A percentile compares a stretch with the other conserved stretches of the same genome.
These are phyloP conservation scores for Ditylenchus weischeri DNA, from an alignment of 2,888 invertebrate species.

Conservation along the genomic window DNA sequence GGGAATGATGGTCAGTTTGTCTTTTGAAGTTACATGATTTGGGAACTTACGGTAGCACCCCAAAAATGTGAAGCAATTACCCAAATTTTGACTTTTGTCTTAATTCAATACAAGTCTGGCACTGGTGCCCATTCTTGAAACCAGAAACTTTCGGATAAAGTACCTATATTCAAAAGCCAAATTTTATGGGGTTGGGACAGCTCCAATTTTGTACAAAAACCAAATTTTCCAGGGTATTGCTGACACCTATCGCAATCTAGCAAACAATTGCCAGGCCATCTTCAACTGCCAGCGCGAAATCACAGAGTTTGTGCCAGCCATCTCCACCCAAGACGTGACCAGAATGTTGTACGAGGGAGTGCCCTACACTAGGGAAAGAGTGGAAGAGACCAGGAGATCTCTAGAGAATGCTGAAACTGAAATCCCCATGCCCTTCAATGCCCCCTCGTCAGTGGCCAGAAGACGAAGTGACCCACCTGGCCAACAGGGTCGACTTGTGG, in stretches of 20 bases:
- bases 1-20: constrained; percentile 34
- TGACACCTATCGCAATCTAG: constrained; percentile 33
- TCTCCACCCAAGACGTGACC: constrained; percentile 38
- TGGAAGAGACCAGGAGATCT: constrained; percentile 31
- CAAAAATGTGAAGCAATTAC: no score
- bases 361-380: constrained; percentile 35
- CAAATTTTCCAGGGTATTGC: constrained; percentile 33
- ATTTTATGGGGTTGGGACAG: no score
- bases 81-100: no score
- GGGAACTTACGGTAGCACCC: no score
- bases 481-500: constrained; percentile 3
- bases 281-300: constrained; percentile 42
- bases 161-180: no score
- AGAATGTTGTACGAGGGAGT: constrained; percentile 34
- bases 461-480: constrained; percentile 17
- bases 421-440: constrained; percentile 26
- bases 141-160: no score
- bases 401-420: constrained; percentile 17
- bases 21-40: background rate
- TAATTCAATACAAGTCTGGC: no score
- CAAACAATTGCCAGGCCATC: constrained; percentile 29
- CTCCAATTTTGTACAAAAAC: no score
- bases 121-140: no score
- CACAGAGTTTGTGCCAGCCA: constrained; percentile 40
- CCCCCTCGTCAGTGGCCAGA: constrained; percentile 25